A percentile compares a stretch with the other conserved stretches of the same genome.
phyloP scores from a whole-genome alignment of 2,113 vertebrate genomes.

The Plestiodon gilberti region DNA sequence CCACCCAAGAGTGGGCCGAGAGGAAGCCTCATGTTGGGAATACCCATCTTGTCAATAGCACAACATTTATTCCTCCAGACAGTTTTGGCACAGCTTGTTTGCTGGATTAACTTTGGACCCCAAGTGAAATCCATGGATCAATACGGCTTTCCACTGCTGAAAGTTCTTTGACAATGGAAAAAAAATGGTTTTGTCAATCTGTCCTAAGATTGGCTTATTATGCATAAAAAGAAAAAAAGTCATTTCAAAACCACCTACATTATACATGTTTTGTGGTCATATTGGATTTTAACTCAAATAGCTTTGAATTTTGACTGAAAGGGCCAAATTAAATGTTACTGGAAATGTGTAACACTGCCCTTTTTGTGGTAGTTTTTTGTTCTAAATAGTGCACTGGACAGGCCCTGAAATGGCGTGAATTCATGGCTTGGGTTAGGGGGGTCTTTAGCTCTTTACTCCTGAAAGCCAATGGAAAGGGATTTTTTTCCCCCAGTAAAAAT shows the following conservation, averaged over 20 bases:
- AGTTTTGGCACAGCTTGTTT: not conserved
- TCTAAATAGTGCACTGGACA: too few relatives aligned
- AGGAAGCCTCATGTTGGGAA: not conserved
- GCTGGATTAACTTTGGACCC: not conserved
- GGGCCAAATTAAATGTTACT: not conserved
- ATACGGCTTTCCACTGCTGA: not conserved
- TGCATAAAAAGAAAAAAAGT: not conserved
- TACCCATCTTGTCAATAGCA: not conserved
- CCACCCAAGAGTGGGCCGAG: not conserved
- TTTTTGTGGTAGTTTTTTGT: too few relatives aligned
- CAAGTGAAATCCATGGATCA: not conserved
- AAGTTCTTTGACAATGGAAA: not conserved
- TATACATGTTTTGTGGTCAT: not conserved
- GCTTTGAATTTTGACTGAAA: conserved; percentile 3
- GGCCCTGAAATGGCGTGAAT: too few relatives aligned
- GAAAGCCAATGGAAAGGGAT: not conserved
- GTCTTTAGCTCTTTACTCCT: not conserved
- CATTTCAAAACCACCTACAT: not conserved
- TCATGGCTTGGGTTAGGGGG: not conserved
- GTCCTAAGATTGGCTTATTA: not conserved
- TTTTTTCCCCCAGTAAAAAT: not conserved
- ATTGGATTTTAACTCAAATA: not conserved
- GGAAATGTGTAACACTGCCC: too few relatives aligned
- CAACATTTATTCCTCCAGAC: not conserved
- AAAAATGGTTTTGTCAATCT: not conserved